phyloP scores from a whole-genome alignment of 30 jellyfish, hydroid and myxozoan genomes.

The Euphysa ruthae region DNA sequence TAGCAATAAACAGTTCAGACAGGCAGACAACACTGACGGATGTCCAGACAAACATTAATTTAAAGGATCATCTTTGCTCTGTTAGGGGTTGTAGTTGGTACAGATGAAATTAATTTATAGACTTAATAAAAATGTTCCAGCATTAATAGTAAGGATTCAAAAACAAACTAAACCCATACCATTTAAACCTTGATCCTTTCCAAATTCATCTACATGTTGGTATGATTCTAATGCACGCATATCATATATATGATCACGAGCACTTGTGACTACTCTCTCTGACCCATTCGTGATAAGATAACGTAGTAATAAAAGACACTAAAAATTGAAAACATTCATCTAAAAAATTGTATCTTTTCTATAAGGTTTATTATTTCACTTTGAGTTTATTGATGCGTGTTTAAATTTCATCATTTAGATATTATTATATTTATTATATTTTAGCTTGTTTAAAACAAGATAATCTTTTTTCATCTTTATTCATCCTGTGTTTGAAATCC shows the following conservation, averaged over 20 bases:
- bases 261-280: constrained; percentile 80
- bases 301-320: constrained; percentile 63
- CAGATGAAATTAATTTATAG: no score
- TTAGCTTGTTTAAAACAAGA: no score
- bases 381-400: not conserved
- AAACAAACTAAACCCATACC: constrained; percentile 39
- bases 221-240: constrained; percentile 81
- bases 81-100: no score
- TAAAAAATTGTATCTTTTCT: not conserved
- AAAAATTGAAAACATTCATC: not conserved
- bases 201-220: constrained; percentile 74
- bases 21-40: no score
- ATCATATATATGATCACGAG: constrained; percentile 90
- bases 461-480: no score
- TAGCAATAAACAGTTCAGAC: no score
- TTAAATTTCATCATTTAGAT: not conserved
- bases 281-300: constrained; percentile 84
- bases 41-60: no score
- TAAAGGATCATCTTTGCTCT: no score
- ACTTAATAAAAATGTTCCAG: no score
- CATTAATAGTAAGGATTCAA: no score
- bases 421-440: no score
- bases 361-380: not conserved
- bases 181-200: constrained; percentile 92
- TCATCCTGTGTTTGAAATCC: no score